Percentiles rank a stretch among this genome's conserved stretches.
These are phyloP conservation scores for Enteromius unitaeniatus DNA, from an alignment of 2,797 vertebrate genomes.

Conservation along the genomic window DNA sequence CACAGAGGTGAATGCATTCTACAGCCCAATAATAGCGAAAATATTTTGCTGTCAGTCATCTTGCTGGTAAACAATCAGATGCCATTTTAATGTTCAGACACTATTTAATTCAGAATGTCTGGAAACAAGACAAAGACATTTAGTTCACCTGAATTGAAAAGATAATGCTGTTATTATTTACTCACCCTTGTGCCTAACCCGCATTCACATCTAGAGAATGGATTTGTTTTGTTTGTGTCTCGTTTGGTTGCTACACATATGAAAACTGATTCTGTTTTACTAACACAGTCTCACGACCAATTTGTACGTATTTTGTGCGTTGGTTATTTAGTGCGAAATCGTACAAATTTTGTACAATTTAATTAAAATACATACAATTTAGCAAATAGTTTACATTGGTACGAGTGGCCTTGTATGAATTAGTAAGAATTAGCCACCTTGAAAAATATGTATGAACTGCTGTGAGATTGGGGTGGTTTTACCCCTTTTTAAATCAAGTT, in stretches of 20 bases:
- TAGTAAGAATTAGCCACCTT: too few species aligned
- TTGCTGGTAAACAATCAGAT: background rate
- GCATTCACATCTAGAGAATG: background rate
- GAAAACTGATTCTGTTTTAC: background rate
- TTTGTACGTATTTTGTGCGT: too few species aligned
- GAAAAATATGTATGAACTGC: too few species aligned
- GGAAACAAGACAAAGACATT: constrained; percentile 14
- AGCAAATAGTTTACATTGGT: too few species aligned
- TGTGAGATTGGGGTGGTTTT: too few species aligned
- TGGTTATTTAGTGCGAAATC: too few species aligned
- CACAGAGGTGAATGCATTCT: background rate
- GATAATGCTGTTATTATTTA: background rate
- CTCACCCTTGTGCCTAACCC: background rate
- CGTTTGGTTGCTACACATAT: background rate
- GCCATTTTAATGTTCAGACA: background rate
- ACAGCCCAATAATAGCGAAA: background rate
- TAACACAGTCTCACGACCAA: too few species aligned
- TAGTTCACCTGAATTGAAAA: background rate
- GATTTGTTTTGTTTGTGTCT: background rate
- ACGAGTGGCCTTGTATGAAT: too few species aligned
- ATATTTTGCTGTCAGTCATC: constrained; percentile 19
- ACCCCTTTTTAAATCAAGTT: background rate
- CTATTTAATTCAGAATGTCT: background rate
- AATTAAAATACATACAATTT: too few species aligned
- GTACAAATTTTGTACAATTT: too few species aligned